Evolutionary conservation across 2,888 invertebrate genomes (phyloP).

Genomic region (Coelinius sp.): DNA sequence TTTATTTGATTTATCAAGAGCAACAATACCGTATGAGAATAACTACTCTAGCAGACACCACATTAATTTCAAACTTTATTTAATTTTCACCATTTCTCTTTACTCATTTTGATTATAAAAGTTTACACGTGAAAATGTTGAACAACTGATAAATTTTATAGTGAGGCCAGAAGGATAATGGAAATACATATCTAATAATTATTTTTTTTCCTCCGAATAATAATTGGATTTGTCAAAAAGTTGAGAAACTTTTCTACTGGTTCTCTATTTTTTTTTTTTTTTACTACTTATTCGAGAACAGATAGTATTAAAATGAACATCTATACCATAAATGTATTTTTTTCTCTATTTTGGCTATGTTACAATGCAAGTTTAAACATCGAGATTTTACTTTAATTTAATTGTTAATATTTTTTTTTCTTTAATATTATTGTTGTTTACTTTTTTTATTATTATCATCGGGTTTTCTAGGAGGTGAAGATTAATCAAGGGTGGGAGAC

Average conservation of each 20-base stretch:
- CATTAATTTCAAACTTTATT: not conserved
- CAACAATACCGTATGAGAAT: conserved; percentile 1
- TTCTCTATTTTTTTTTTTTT: not conserved
- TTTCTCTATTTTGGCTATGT: conserved; percentile 60
- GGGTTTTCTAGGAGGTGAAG: conserved; percentile 46
- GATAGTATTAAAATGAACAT: conserved; percentile 49
- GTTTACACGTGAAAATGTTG: conserved; percentile 17
- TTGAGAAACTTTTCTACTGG: not conserved
- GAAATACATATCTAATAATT: conserved; percentile 12
- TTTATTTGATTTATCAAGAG: not conserved
- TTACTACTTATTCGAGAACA: not conserved
- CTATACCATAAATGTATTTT: conserved; percentile 38
- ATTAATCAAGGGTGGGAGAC: conserved; percentile 46
- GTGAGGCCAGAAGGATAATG: not conserved
- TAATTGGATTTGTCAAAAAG: conserved; percentile 6
- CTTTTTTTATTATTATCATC: conserved; percentile 36
- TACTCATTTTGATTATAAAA: conserved; percentile 12
- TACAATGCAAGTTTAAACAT: conserved; percentile 61
- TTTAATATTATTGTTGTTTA: conserved; percentile 39
- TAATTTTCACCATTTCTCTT: not conserved
- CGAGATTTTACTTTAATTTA: conserved; percentile 43
- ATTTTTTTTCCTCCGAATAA: not conserved
- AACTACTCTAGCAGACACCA: too few relatives aligned
- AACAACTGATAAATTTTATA: not conserved
- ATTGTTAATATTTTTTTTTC: conserved; percentile 30